Base-by-base conservation (phyloP, 2,113 vertebrate species). In the Meleagris gallopavo region DNA sequence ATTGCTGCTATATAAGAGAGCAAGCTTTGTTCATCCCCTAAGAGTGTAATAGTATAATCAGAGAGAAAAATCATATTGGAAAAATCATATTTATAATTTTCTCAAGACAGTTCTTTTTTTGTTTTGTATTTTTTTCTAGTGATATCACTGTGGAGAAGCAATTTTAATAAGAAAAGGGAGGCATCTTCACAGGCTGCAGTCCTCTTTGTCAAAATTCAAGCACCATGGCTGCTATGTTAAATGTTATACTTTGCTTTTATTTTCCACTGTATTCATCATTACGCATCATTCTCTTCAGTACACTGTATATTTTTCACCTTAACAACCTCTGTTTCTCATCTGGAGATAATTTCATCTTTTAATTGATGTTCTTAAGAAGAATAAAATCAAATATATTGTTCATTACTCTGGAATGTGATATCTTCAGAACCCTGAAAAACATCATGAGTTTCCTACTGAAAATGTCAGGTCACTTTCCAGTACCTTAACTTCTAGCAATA, bases 381-480 rank as follows among this genome's bases (percentile, higher is more conserved):
- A 69, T 81, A 46, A 72, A 90, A 83, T 77, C 52, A 83, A 62
- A 86, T 60, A 55, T 52, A 60, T 88, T 82, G 52, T 75, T 84
- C 52, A 75, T 82, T 34, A 45, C 13, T 38, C 90, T 50, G 72
- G 54, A 82, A 69, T 48, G 17, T 22, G 77, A 65, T 90, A 48
- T 93, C 15, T 92, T 17, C 57, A 83, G 57, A n/a, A 91, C 17
- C 6, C 36, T 89, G 46, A 86, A 50, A n/a, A 52, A 54, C 30
- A 65, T 67, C 77, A 88, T 62, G 18, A 80, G 19, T 70, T 93
- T 85, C n/a, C 55, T 86, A 54, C 48, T 80, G 69, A 82, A 92
- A 95, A 69, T 78, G 52, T 88, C 65, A 64, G 58, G 70, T 78
- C 2, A 43, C 90, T 94, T 93, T 86, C 88, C 43, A 73, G 38